Evolutionary conservation across 2,888 invertebrate genomes (phyloP), one percentile per base, ranked within the genome.

Genomic region (Ceratothoa steindachneri): DNA sequence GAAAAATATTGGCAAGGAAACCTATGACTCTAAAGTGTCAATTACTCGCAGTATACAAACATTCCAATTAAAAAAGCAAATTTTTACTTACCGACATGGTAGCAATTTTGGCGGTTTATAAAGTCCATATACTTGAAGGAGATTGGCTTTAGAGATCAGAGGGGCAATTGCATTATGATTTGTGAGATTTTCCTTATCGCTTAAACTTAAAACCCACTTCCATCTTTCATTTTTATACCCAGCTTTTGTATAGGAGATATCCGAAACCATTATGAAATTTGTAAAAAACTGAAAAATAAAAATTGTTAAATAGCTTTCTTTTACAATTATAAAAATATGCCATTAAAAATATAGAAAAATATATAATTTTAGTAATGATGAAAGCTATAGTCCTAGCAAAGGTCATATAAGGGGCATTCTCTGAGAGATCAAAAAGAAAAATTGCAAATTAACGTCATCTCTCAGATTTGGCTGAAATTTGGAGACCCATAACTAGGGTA

Each of bases 191-290:
- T n/a, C 24, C 67, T 67, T 53, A 72, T 67, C 72, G 22, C 19
- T 19, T 12, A 29, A 53, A 19, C 24, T 55, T 30, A 29, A 31
- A 30, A 29, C 55, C 78, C 78, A 79, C 53, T 79, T 79, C 78
- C 78, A 79, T 67, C 69, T 73, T 51, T 79, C 78, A 60, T 52
- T 72, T n/a, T 71, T 67, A 52, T 79, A 76, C 1, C 73, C 78
- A 28, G 73, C 70, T 41, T 75, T 75, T 30, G 70, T 65, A 65
- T 72, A 72, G 3, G 72, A 72, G 67, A 75, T 55, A 29, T 79
- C 60, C 24, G 60, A 22, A 12, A 24, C 60, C 60, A 60, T 60
- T 3, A 60, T 60, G n/a, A 12, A 24, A 1, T 75, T 68, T 74
- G 73, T 60, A 69, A 72, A 30, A 75, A 71, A 31, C 75, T 74